phyloP scores from a whole-genome alignment of 2,113 vertebrate genomes.

The Nyctereutes procyonoides region DNA sequence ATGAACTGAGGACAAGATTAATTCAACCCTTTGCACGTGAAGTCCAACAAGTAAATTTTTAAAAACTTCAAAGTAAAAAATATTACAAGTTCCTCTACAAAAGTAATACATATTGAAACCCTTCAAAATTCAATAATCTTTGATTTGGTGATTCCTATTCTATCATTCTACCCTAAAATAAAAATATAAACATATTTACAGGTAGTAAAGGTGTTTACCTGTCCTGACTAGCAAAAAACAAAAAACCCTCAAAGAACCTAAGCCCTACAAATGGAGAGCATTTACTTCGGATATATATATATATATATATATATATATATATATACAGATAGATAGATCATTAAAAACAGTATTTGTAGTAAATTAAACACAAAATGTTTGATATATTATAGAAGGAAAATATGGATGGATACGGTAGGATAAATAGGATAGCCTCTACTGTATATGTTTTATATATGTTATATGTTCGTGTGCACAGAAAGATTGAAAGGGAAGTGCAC shows the following conservation, averaged over 20 bases:
- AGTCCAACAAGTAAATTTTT: slow-evolving; percentile 13
- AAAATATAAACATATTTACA: neutral
- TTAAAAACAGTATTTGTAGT: neutral
- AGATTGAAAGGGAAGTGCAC: slow-evolving; percentile 2
- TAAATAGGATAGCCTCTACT: neutral
- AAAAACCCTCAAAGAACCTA: neutral
- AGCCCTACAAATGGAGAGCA: slow-evolving; percentile 18
- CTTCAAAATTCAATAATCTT: neutral
- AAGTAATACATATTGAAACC: neutral
- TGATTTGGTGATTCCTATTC: neutral
- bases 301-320: neutral
- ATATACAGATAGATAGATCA: too few relatives aligned
- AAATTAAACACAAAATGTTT: slow-evolving; percentile 43
- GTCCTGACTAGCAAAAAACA: neutral
- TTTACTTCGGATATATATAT: neutral
- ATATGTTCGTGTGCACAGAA: neutral
- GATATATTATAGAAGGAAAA: neutral
- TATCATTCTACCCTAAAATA: neutral
- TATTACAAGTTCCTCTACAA: slow-evolving; percentile 8
- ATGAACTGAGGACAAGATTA: neutral
- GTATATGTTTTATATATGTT: neutral
- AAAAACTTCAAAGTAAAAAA: neutral
- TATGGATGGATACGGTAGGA: neutral
- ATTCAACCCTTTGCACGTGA: slow-evolving; percentile 9
- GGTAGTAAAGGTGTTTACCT: neutral